A percentile compares a stretch with the other conserved stretches of the same genome.
Conservation (phyloP, 2,113 vertebrate genomes). For the Cavia porcellus region DNA sequence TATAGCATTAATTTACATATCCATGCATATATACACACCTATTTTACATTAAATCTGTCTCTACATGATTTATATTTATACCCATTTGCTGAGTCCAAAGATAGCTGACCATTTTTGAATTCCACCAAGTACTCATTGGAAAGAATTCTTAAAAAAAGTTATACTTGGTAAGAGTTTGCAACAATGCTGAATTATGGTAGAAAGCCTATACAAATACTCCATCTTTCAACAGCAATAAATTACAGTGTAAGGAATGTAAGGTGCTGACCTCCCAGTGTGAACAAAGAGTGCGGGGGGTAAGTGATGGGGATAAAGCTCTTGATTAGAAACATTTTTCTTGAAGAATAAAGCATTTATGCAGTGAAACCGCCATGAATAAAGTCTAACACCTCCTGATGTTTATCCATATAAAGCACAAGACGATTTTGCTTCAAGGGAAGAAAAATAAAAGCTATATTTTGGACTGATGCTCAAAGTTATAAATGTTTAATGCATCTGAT, state of each 20-base stretch:
- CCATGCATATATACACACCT: conserved; percentile 73
- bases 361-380: conserved; percentile 72
- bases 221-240: conserved; percentile 80
- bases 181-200: conserved; percentile 73
- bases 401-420: conserved; percentile 68
- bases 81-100: conserved; percentile 77
- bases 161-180: conserved; percentile 72
- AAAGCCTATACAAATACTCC: conserved; percentile 74
- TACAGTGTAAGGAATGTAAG: conserved; percentile 73
- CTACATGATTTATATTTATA: conserved; percentile 81
- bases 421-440: conserved; percentile 41
- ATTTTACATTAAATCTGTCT: conserved; percentile 83
- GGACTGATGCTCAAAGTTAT: background rate
- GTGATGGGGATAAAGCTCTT: conserved; percentile 69
- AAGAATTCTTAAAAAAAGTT: conserved; percentile 79
- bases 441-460: conserved; percentile 59
- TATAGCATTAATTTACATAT: conserved; percentile 79
- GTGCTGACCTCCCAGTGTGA: conserved; percentile 74
- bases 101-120: conserved; percentile 77
- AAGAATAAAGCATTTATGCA: conserved; percentile 75
- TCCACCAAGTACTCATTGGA: conserved; percentile 70
- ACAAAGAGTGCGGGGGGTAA: conserved; percentile 33
- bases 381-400: conserved; percentile 70
- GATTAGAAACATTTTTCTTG: conserved; percentile 78
- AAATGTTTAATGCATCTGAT: conserved; percentile 70